Conservation (phyloP, 2,113 vertebrate genomes). For the Xiphias gladius region DNA sequence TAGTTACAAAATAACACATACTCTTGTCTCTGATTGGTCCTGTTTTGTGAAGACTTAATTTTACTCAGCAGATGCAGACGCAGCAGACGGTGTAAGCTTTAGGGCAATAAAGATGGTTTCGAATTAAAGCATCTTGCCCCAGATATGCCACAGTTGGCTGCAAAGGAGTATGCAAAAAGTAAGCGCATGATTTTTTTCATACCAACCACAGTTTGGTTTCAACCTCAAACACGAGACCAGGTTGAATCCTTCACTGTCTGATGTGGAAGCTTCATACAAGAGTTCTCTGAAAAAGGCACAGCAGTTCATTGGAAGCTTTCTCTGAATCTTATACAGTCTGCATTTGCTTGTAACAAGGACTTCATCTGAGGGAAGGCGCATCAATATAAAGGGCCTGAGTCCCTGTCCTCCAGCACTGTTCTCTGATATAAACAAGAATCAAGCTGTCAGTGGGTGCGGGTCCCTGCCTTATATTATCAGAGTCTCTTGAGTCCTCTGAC, state of each 20-base stretch:
- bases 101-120: neutral
- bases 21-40: too few species aligned
- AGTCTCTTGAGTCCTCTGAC: slow-evolving; percentile 10
- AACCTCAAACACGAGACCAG: neutral
- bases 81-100: neutral
- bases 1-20: neutral
- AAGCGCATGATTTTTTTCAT: neutral
- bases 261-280: neutral
- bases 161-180: neutral
- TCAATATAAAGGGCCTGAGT: slow-evolving; percentile 1
- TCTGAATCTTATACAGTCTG: neutral
- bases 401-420: neutral
- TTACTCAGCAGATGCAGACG: too few species aligned
- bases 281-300: neutral
- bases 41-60: too few species aligned
- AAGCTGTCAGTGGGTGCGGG: neutral
- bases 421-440: slow-evolving; percentile 8
- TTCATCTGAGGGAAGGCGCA: neutral
- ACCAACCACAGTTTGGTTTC: neutral
- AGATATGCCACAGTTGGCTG: neutral
- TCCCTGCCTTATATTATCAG: slow-evolving; percentile 20
- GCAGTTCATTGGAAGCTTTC: neutral
- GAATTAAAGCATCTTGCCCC: neutral
- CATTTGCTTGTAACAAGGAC: neutral
- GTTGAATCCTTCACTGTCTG: neutral